A percentile compares a stretch with the other conserved stretches of the same genome.
Evolutionary conservation across 2,888 invertebrate genomes (phyloP).

Genomic region (Ennomos quercinarius): DNA sequence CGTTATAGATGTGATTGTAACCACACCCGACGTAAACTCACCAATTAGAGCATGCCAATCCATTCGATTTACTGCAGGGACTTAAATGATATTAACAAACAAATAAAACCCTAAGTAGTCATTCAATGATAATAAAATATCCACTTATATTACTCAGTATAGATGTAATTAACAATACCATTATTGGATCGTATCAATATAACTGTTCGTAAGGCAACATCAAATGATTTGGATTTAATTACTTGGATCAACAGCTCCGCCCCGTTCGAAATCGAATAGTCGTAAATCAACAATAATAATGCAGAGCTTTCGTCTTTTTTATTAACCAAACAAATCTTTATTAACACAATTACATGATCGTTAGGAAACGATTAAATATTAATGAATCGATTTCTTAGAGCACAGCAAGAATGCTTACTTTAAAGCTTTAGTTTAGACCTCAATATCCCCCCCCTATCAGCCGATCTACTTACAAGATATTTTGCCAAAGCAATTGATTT

Average conservation of each 20-base stretch:
- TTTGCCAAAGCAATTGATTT: too few species aligned
- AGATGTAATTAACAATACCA: conserved; percentile 67
- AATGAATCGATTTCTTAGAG: conserved; percentile 56
- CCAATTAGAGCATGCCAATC: conserved; percentile 63
- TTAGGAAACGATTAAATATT: conserved; percentile 70
- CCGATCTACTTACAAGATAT: background rate
- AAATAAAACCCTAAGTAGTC: conserved; percentile 52
- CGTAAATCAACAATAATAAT: conserved; percentile 78
- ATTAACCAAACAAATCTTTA: conserved; percentile 79
- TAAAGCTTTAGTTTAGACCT: conserved; percentile 1
- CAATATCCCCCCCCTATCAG: too few species aligned
- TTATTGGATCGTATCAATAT: conserved; percentile 69
- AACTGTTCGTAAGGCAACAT: conserved; percentile 65
- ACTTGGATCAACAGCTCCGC: conserved; percentile 71
- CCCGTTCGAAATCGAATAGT: conserved; percentile 64
- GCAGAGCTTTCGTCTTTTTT: conserved; percentile 61
- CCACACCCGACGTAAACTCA: conserved; percentile 55
- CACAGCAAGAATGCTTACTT: conserved; percentile 35
- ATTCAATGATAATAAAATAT: conserved; percentile 57
- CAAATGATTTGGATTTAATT: conserved; percentile 77
- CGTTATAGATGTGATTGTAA: conserved; percentile 54
- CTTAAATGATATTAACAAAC: conserved; percentile 57
- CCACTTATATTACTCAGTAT: conserved; percentile 55
- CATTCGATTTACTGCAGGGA: conserved; percentile 53
- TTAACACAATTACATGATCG: conserved; percentile 80